Base-by-base conservation (phyloP, 2,113 vertebrate species). In the Theropithecus gelada region DNA sequence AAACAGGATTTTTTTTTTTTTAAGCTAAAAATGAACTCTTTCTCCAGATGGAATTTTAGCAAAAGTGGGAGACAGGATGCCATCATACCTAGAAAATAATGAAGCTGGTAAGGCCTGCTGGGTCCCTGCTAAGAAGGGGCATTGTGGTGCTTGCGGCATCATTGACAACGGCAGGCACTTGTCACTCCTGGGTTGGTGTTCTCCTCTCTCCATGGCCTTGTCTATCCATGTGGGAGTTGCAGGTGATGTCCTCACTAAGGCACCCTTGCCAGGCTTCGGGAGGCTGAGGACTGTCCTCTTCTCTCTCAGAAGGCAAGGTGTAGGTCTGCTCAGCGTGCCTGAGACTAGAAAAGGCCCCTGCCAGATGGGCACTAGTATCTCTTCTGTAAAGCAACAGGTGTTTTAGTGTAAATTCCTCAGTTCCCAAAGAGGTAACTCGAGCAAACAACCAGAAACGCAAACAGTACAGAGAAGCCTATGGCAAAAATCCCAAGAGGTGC, bases 261-360 rank as follows among this genome's bases (percentile, higher is more conserved):
- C 4, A 90, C 8, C 9, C 38, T 52, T 32, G 1, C 11, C 1
- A 40, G 30, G 17, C 61, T 18, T 17, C 10, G 13, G 32, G n/a
- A 78, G 10, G 10, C 25, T 83, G n/a, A 72, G 14, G 32, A 43
- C 32, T 86, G 9, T 72, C 2, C 35, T 64, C 2, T n/a, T 40
- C 12, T 22, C 23, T 35, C 30, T 13, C 16, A 1, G 13, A 72
- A 73, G 9, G 0, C 4, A 0, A 64, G 61, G 61, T 64, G 27
- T 57, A 17, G 13, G 5, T 32, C 75, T 57, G 14, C 18, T 64
- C 22, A 45, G 12, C 2, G 0, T 22, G 0, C 6, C n/a, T 14
- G 23, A 38, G 6, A 48, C 59, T 80, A 13, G 1, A 6, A 79
- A 70, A 50, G 17, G 8, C 6, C 25, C 52, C 8, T 76, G 9